Base-by-base conservation (phyloP, 2,888 invertebrate genomes). In the Salpingus planirostris region DNA sequence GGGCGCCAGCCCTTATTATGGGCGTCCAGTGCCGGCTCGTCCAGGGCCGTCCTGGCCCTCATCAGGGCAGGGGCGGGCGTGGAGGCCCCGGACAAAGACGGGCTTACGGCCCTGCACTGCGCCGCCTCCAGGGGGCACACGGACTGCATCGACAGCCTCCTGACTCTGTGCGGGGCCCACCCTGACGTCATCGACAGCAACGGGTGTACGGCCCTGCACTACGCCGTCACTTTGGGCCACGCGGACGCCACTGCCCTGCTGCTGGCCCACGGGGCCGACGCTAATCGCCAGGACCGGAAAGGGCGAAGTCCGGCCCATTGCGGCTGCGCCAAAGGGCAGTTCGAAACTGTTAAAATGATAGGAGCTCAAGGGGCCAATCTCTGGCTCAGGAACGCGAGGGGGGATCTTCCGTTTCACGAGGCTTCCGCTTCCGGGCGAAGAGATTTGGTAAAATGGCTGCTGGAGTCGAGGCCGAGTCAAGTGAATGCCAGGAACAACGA, bases 21-120 rank as follows among this genome's bases (percentile, higher is more conserved):
- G 98, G 96, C 97, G 0, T 92, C 96, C 0, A 93, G 93, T 44
- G 91, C 96, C 12, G 97, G 96, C 3, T 92, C 91, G 21, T 81
- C 87, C 1, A 88, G 92, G 44, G 96, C 95, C 0, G 82, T 96
- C 33, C 69, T 90, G 27, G 83, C 90, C 0, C 66, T 98, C 35
- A 80, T 92, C 10, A 85, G 90, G 57, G 85, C 87, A 0, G 91
- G 91, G 1, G 86, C 90, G 1, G 74, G 78, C 30, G 80, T 89
- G 2, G 80, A 85, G 55, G 79, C 85, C 21, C 72, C 80, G 22
- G 93, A 93, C 62, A 86, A 88, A 59, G 96, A 97, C 58, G 93
- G 93, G 1, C 68, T 98, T 3, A 93, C 93, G 30, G 95, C 95
- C 0, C 66, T 98, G 13, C 97, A 98, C 59, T 97, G 97, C 63